A percentile compares a stretch with the other conserved stretches of the same genome.
Conservation (phyloP, 2,888 invertebrate species). For the Thecocarcelia acutangulata region DNA sequence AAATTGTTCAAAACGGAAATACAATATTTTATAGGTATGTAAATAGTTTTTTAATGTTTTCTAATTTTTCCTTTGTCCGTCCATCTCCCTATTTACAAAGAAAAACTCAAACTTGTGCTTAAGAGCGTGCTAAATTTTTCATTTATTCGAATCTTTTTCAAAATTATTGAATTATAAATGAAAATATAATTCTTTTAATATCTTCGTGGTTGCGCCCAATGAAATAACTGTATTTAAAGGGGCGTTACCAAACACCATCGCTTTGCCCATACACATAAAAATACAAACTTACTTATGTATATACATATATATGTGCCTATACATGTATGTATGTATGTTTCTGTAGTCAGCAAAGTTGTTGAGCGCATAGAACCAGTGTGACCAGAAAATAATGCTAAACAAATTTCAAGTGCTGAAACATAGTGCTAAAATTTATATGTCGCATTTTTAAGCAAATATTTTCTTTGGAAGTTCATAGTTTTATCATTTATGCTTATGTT, state of each 20-base stretch:
- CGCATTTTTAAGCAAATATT: no score
- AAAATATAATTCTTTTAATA: conserved; percentile 73
- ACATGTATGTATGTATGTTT: not conserved
- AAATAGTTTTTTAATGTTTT: no score
- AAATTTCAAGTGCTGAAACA: no score
- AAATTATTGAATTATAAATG: conserved; percentile 34
- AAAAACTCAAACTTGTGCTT: not conserved
- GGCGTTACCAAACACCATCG: conserved; percentile 81
- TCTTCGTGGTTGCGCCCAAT: conserved; percentile 80
- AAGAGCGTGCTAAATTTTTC: conserved; percentile 9
- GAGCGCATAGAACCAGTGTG: no score
- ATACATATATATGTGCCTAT: not conserved
- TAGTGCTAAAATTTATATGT: no score
- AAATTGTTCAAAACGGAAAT: conserved; percentile 42
- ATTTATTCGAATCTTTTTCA: conserved; percentile 21
- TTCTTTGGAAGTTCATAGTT: no score
- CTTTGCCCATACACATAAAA: conserved; percentile 31
- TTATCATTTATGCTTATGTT: no score
- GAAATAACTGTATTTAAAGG: conserved; percentile 82
- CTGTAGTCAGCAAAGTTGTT: conserved; percentile 24
- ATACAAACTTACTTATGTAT: not conserved
- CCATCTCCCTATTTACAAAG: not conserved
- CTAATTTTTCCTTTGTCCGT: no score
- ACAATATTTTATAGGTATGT: not conserved
- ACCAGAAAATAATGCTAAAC: no score